Base-by-base conservation (phyloP, 1,140 invertebrate genomes). In the Dendroctonus valens region DNA sequence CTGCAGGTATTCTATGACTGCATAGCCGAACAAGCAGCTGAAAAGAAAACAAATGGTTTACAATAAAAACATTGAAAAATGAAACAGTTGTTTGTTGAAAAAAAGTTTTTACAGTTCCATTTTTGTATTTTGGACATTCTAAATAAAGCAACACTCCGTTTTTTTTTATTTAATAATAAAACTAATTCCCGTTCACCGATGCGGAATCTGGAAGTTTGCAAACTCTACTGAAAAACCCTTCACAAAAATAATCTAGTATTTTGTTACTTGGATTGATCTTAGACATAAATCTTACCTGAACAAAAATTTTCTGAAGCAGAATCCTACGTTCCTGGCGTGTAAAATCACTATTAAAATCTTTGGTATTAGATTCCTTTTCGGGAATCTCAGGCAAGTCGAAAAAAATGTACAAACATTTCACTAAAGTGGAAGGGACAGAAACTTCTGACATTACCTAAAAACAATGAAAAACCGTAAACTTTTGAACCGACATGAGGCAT, bases 401-500 rank as follows among this genome's bases (percentile, higher is more conserved):
- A 80, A 99, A 99, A 65, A 99, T 81, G 79, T 99, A 99, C 41
- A 99, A 83, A 83, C 97, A 98, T 84, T 99, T 99, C 5, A 99
- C 96, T 74, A 99, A 82, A 40, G 97, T 99, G 63, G 95, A 98
- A 42, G 97, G 97, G 68, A 99, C 89, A 15, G 94, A 90, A 52
- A 92, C 92, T 53, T 92, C 90, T 59, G 96, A 97, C 93, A 99
- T 97, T 42, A 96, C 90, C 89, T 96, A 76, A 51, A 81, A 69
- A n/a, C n/a, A n/a, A n/a, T n/a, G n/a, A n/a, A n/a, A n/a, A n/a
- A n/a, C n/a, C n/a, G n/a, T n/a, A n/a, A n/a, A n/a, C n/a, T n/a
- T n/a, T n/a, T n/a, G n/a, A n/a, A 11, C 26, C 26, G 26, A 26
- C 3, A 26, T 26, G 26, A 26, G 26, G 1, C 26, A 26, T 26